A percentile compares a stretch with the other conserved stretches of the same genome.
Evolutionary conservation across 2,888 invertebrate genomes (phyloP).

Genomic region (Cabera pusaria): DNA sequence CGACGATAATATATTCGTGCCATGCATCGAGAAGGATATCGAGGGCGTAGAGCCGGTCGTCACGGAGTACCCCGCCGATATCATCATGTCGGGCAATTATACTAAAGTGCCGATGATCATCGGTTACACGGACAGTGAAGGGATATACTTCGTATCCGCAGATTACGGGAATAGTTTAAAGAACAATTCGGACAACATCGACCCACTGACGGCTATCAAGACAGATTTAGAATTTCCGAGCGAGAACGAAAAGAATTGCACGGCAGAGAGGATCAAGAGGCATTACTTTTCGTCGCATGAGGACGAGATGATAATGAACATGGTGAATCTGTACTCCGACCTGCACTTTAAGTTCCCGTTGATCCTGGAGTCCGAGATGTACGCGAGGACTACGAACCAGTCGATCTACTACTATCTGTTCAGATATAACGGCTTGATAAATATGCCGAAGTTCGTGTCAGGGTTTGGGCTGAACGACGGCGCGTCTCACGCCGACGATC

Average conservation of each 20-base stretch:
- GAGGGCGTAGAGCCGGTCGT: conserved; percentile 62
- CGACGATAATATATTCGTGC: conserved; percentile 61
- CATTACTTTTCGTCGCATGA: conserved; percentile 59
- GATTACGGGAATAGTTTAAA: conserved; percentile 62
- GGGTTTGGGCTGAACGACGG: conserved; percentile 51
- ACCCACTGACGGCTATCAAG: conserved; percentile 49
- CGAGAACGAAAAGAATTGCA: conserved; percentile 53
- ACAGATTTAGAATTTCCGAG: conserved; percentile 61
- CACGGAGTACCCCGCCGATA: conserved; percentile 56
- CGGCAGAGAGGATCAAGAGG: conserved; percentile 47
- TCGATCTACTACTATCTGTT: conserved; percentile 72
- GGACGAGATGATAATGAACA: conserved; percentile 67
- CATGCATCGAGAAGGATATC: conserved; percentile 65
- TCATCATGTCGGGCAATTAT: conserved; percentile 63
- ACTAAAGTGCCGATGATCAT: conserved; percentile 74
- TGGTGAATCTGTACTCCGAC: conserved; percentile 71
- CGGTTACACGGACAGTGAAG: conserved; percentile 70
- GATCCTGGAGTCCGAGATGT: conserved; percentile 62
- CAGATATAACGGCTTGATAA: conserved; percentile 63
- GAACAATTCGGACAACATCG: conserved; percentile 37
- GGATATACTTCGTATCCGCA: conserved; percentile 64
- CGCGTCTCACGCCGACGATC: conserved; percentile 71
- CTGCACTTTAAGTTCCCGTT: conserved; percentile 68
- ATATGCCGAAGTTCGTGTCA: conserved; percentile 67
- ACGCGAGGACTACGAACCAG: conserved; percentile 54